Evolutionary conservation across 1,140 invertebrate genomes (phyloP).

Genomic region (Drosophila sp.): DNA sequence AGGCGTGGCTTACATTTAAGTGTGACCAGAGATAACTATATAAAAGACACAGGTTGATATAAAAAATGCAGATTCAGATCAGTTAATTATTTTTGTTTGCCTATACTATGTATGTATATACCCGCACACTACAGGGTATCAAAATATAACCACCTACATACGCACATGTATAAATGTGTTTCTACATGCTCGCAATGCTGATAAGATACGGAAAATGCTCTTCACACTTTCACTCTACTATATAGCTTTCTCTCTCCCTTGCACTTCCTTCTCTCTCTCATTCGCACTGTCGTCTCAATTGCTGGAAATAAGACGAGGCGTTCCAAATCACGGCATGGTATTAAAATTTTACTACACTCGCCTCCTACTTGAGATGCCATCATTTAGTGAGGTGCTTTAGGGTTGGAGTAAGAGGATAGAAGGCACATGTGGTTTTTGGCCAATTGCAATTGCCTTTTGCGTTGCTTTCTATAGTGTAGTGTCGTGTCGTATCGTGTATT

Average conservation of each 20-base stretch:
- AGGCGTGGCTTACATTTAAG: no score
- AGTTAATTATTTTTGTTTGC: no score
- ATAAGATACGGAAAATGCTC: conserved; percentile 67
- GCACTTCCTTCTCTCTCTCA: not conserved
- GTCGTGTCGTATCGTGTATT: conserved; percentile 30
- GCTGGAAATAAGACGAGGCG: conserved; percentile 3
- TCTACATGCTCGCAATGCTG: conserved; percentile 44
- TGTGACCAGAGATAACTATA: no score
- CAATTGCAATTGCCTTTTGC: conserved; percentile 62
- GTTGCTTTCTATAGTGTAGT: not conserved
- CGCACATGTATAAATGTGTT: conserved; percentile 13
- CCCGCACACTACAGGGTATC: not conserved
- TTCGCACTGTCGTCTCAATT: conserved; percentile 10
- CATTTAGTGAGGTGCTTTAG: conserved; percentile 11
- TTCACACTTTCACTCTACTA: conserved; percentile 52
- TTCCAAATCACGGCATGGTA: conserved; percentile 52
- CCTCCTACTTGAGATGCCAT: conserved; percentile 45
- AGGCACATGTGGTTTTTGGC: conserved; percentile 60
- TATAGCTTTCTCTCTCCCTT: not conserved
- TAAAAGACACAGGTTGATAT: no score
- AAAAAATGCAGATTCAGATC: no score
- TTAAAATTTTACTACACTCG: conserved; percentile 68
- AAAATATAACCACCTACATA: not conserved
- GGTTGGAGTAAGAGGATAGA: conserved; percentile 4
- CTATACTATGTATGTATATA: no score